These are phyloP conservation scores for Meliscaeva auricollis DNA, from an alignment of 2,888 invertebrate genomes.

Conservation along the genomic window DNA sequence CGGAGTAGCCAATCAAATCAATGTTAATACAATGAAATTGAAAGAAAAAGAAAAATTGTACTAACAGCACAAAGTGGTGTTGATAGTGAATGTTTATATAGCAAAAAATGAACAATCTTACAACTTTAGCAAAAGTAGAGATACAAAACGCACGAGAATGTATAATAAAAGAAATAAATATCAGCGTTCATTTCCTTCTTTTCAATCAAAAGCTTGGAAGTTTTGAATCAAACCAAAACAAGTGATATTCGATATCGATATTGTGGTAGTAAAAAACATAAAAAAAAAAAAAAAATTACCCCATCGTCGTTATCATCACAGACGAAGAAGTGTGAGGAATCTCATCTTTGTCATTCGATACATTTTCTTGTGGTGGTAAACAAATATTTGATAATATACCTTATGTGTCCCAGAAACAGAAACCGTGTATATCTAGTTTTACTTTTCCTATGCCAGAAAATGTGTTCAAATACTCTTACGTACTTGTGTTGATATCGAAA, in stretches of 20 bases:
- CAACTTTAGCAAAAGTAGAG: not conserved
- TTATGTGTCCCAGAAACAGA: not conserved
- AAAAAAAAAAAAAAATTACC: not conserved
- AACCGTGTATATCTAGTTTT: not conserved
- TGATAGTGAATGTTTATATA: not conserved
- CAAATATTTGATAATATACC: slow-evolving; percentile 9
- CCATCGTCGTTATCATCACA: not conserved
- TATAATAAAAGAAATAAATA: not conserved
- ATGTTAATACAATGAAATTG: too few species aligned
- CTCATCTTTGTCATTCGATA: slow-evolving; percentile 2
- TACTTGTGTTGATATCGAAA: not conserved
- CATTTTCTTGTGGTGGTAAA: slow-evolving; percentile 14
- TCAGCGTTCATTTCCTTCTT: slow-evolving; percentile 1
- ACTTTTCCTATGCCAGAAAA: not conserved
- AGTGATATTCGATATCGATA: not conserved
- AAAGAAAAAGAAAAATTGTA: not conserved
- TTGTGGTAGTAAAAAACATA: not conserved
- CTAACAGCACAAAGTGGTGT: not conserved
- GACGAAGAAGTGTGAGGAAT: not conserved
- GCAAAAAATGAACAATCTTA: not conserved
- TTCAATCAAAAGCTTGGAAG: not conserved
- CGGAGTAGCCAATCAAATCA: too few species aligned
- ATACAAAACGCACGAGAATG: not conserved
- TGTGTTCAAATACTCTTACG: not conserved
- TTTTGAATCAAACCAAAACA: not conserved